Percentiles rank a stretch among this genome's conserved stretches.
These are phyloP conservation scores for Rousettus madagascariensis DNA, from an alignment of 2,797 vertebrate genomes.

Conservation along the genomic window DNA sequence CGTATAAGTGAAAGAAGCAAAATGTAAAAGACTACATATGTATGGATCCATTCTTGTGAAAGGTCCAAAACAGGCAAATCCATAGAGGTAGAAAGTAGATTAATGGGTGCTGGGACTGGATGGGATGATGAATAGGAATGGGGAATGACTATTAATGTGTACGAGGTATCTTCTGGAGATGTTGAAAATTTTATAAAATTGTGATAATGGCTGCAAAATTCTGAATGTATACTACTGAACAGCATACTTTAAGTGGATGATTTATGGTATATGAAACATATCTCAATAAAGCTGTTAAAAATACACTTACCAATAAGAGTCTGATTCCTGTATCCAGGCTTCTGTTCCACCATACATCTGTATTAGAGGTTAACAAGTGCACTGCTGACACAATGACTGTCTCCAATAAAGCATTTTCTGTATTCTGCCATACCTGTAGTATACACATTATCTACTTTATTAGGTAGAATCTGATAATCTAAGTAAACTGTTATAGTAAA, in stretches of 20 bases:
- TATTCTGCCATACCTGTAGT: conserved; percentile 95
- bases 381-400: conserved; percentile 89
- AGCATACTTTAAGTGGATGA: neutral
- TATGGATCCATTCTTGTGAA: neutral
- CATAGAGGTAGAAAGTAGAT: neutral
- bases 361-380: conserved; percentile 85
- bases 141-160: neutral
- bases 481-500: neutral
- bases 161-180: neutral
- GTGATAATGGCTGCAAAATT: neutral
- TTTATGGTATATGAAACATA: neutral
- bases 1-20: neutral
- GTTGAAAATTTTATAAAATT: conserved; percentile 21
- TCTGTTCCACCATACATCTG: conserved; percentile 88
- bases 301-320: conserved; percentile 92
- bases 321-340: conserved; percentile 92
- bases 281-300: conserved; percentile 13
- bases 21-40: neutral
- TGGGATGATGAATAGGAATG: neutral
- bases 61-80: neutral
- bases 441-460: conserved; percentile 35
- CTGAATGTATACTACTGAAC: neutral
- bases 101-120: neutral
- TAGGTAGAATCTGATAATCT: neutral
- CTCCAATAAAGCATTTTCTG: conserved; percentile 94